Conservation (phyloP, 2,888 invertebrate species). For the Pyrgus malvae region DNA sequence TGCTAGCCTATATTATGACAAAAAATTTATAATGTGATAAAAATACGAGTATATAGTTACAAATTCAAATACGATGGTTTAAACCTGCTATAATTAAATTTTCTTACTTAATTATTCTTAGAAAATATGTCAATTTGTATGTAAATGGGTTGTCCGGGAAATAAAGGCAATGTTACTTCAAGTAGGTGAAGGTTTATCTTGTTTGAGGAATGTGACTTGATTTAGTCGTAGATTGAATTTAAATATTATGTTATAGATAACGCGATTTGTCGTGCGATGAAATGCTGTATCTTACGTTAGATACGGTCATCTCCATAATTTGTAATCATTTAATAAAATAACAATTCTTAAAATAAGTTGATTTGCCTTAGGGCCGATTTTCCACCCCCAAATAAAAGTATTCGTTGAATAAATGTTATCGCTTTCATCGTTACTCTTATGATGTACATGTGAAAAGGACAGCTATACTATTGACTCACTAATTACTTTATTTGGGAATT, state of each 20-base stretch:
- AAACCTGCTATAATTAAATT: not conserved
- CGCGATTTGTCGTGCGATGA: not conserved
- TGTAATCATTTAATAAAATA: too few species aligned
- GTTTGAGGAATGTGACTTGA: conserved; percentile 27
- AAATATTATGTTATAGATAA: conserved; percentile 10
- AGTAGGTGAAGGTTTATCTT: conserved; percentile 31
- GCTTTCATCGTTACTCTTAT: too few species aligned
- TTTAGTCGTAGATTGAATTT: conserved; percentile 13
- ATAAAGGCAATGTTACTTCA: conserved; percentile 39
- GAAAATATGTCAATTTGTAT: conserved; percentile 49
- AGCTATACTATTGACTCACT: too few species aligned
- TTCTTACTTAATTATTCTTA: conserved; percentile 20
- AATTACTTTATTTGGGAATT: too few species aligned
- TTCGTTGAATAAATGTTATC: too few species aligned
- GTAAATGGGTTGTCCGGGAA: conserved; percentile 47
- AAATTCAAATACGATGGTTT: not conserved
- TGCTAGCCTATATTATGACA: too few species aligned
- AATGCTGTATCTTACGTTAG: not conserved
- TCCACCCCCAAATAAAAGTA: too few species aligned
- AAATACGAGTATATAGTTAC: too few species aligned
- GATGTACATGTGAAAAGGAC: too few species aligned
- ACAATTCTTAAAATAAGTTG: too few species aligned
- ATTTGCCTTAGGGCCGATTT: too few species aligned
- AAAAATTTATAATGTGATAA: too few species aligned
- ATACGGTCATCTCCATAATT: not conserved